phyloP scores from a whole-genome alignment of 2,888 invertebrate species.

The Oxytorus armatus region DNA sequence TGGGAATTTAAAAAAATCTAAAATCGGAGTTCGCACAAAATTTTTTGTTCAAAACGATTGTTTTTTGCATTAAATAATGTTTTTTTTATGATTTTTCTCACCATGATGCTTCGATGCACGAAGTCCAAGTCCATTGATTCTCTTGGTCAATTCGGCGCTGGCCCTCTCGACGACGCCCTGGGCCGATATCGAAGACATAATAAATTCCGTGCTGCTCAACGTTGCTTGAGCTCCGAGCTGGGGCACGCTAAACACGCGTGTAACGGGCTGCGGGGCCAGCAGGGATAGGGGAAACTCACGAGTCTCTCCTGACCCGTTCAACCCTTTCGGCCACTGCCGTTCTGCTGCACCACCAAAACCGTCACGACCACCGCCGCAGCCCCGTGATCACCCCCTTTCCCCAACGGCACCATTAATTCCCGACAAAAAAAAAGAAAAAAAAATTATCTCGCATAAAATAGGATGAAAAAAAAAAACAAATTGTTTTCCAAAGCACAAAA shows the following conservation, averaged over 20 bases:
- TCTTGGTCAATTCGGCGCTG: conserved; percentile 94
- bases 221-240: conserved; percentile 49
- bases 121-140: conserved; percentile 93
- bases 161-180: conserved; percentile 97
- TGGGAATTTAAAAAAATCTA: background rate
- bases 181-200: conserved; percentile 93
- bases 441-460: background rate
- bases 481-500: background rate
- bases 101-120: conserved; percentile 87
- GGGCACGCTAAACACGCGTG: conserved; percentile 21
- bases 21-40: background rate
- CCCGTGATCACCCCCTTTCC: conserved; percentile 54
- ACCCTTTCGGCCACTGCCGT: conserved; percentile 58
- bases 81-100: conserved; percentile 61
- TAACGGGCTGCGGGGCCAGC: background rate
- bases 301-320: conserved; percentile 57
- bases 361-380: conserved; percentile 47
- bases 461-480: background rate
- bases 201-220: conserved; percentile 78
- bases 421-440: conserved; percentile 3
- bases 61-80: background rate
- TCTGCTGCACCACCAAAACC: conserved; percentile 56
- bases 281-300: background rate
- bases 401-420: conserved; percentile 52
- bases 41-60: background rate